phyloP scores from a whole-genome alignment of 2,888 invertebrate genomes.

The Malacosoma neustria region DNA sequence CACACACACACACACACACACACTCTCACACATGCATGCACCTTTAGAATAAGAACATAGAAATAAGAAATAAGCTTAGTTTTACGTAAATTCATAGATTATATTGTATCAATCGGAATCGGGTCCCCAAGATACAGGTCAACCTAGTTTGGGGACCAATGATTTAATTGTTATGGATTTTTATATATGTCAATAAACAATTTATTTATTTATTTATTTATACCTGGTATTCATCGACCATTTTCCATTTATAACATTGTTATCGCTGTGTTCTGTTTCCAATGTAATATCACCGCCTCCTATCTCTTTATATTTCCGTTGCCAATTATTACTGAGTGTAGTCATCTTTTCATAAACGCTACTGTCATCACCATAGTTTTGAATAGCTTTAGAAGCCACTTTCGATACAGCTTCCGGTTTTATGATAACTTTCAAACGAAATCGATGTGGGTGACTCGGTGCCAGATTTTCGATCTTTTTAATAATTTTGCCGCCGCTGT shows the following conservation, averaged over 20 bases:
- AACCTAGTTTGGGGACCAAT: too few species aligned
- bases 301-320: not conserved
- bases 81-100: too few species aligned
- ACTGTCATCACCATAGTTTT: constrained; percentile 30
- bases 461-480: constrained; percentile 55
- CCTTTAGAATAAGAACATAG: too few species aligned
- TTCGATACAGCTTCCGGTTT: constrained; percentile 30
- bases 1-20: too few species aligned
- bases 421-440: constrained; percentile 48
- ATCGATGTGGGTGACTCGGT: constrained; percentile 63
- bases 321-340: not conserved
- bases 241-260: not conserved
- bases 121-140: too few species aligned
- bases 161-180: too few species aligned
- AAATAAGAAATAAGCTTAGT: too few species aligned
- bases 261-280: not conserved
- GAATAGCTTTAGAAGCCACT: constrained; percentile 28
- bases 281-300: not conserved
- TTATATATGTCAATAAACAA: constrained; percentile 3
- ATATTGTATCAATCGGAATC: too few species aligned
- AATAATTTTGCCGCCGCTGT: constrained; percentile 57
- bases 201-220: not conserved
- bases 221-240: not conserved
- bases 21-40: too few species aligned
- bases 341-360: constrained; percentile 21